Percentiles rank a stretch among this genome's conserved stretches.
Conservation (phyloP, 2,888 invertebrate species). For the Hypsopygia costalis region DNA sequence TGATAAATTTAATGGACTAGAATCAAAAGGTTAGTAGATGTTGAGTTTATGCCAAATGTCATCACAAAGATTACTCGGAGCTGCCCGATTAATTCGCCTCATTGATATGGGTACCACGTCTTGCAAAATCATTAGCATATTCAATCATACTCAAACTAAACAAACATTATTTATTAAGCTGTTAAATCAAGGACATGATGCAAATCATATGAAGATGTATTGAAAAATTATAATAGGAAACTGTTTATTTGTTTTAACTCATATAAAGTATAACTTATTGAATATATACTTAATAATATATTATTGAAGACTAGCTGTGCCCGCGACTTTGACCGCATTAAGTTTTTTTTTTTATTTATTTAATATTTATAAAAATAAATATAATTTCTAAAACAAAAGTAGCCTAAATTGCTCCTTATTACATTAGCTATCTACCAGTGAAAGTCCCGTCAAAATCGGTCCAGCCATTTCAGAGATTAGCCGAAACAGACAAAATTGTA, state of each 20-base stretch:
- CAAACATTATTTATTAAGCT: slow-evolving; percentile 1
- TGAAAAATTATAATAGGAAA: too few relatives aligned
- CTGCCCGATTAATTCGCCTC: too few relatives aligned
- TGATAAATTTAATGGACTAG: slow-evolving; percentile 20
- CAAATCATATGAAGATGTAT: neutral
- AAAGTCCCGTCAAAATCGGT: too few relatives aligned
- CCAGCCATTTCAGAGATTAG: too few relatives aligned
- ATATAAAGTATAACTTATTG: neutral
- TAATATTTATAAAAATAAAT: too few relatives aligned
- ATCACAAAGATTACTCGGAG: slow-evolving; percentile 9
- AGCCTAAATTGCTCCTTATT: too few relatives aligned
- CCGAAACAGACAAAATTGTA: too few relatives aligned
- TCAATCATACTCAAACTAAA: neutral
- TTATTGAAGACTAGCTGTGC: neutral
- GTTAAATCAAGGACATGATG: neutral
- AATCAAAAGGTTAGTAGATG: slow-evolving; percentile 32
- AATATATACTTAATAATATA: neutral
- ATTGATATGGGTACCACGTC: slow-evolving; percentile 1
- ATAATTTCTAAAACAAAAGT: too few relatives aligned
- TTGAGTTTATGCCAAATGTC: slow-evolving; percentile 26
- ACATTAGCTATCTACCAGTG: too few relatives aligned
- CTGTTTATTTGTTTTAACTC: too few relatives aligned
- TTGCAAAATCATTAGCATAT: neutral
- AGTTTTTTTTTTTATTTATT: too few relatives aligned
- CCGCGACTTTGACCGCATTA: too few relatives aligned